Percentiles rank a stretch among this genome's conserved stretches.
Conservation (phyloP, 2,797 vertebrate species). For the Danionella dracula region DNA sequence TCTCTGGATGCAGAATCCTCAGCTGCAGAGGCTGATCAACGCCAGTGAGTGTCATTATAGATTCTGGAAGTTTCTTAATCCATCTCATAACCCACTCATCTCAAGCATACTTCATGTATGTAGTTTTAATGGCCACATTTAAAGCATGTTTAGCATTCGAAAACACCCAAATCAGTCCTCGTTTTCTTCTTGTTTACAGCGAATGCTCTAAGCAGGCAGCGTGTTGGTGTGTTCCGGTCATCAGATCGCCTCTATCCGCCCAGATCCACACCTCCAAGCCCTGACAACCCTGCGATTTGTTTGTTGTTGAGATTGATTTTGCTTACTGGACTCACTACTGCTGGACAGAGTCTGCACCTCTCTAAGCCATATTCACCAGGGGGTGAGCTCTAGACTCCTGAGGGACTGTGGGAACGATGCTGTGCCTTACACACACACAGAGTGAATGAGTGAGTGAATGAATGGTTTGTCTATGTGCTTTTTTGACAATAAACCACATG, state of each 20-base stretch:
- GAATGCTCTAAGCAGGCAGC: slow-evolving; percentile 54
- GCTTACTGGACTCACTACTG: not conserved
- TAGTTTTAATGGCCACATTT: too few species aligned
- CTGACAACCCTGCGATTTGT: slow-evolving; percentile 24
- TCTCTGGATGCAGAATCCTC: slow-evolving; percentile 64
- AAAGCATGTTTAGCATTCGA: too few species aligned
- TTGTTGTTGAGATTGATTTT: not conserved
- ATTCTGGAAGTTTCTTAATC: too few species aligned
- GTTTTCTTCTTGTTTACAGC: slow-evolving; percentile 3
- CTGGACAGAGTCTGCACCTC: not conserved
- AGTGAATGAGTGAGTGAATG: too few species aligned
- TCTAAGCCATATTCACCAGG: not conserved
- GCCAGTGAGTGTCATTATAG: slow-evolving; percentile 48
- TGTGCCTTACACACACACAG: not conserved
- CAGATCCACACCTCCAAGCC: slow-evolving; percentile 61
- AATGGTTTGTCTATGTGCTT: too few species aligned
- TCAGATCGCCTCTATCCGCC: slow-evolving; percentile 60
- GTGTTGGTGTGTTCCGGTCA: slow-evolving; percentile 67
- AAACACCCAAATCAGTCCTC: not conserved
- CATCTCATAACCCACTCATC: too few species aligned
- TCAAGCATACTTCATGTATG: too few species aligned
- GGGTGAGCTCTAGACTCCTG: slow-evolving; percentile 2
- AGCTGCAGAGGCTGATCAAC: slow-evolving; percentile 67
- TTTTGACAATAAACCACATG: too few species aligned
- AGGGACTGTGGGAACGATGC: slow-evolving; percentile 3